Conservation (phyloP, 92 coral and sea anemone genomes). For the Phenganax subtilis region DNA sequence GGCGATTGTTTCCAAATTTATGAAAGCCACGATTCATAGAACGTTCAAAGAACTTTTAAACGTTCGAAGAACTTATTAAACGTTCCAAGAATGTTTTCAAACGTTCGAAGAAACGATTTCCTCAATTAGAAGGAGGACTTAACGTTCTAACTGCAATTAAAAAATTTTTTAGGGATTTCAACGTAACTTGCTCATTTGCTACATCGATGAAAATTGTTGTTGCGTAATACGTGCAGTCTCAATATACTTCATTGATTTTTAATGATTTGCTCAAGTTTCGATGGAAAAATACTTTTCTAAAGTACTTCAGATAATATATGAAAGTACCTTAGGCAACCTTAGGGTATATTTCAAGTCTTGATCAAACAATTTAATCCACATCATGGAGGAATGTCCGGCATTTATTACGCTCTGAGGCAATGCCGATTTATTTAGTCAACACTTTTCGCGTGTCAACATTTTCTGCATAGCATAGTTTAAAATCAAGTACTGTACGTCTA, state of each 20-base stretch:
- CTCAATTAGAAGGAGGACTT: background rate
- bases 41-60: slow-evolving; percentile 7
- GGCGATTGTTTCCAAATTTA: slow-evolving; percentile 2
- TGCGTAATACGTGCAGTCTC: background rate
- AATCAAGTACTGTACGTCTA: background rate
- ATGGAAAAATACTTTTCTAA: background rate
- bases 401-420: background rate
- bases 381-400: background rate
- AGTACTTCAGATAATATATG: background rate
- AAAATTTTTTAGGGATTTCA: background rate
- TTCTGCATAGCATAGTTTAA: background rate
- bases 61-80: slow-evolving; percentile 19
- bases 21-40: background rate
- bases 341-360: slow-evolving; percentile 1
- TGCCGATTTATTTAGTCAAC: background rate
- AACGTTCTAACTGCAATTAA: background rate
- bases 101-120: slow-evolving; percentile 17
- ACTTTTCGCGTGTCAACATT: background rate
- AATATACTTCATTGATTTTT: background rate
- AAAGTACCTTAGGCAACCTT: background rate
- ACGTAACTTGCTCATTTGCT: background rate
- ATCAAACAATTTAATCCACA: background rate
- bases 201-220: background rate
- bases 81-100: background rate
- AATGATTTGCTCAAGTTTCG: background rate